Evolutionary conservation across 2,888 invertebrate genomes (phyloP).

Genomic region (Frankliniella intonsa): DNA sequence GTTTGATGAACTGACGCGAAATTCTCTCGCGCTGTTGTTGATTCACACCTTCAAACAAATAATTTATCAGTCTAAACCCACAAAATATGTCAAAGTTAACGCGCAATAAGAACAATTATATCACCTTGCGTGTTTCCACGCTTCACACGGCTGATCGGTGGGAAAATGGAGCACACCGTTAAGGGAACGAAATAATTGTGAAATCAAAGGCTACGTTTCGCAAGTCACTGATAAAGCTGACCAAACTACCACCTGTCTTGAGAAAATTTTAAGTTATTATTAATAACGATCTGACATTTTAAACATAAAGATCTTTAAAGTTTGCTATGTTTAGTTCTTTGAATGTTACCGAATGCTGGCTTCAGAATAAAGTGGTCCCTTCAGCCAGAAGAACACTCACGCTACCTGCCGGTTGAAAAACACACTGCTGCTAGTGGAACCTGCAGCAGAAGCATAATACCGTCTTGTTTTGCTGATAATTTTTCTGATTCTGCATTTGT

Average conservation of each 20-base stretch:
- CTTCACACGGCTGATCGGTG: conserved; percentile 19
- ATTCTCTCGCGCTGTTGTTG: not conserved
- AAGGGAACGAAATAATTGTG: not conserved
- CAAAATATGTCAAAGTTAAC: not conserved
- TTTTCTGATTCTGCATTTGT: not conserved
- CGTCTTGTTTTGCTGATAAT: too few species aligned
- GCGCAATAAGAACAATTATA: not conserved
- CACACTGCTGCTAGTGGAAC: not conserved
- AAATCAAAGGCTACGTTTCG: not conserved
- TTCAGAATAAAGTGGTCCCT: not conserved
- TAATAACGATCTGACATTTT: too few species aligned
- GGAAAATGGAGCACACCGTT: conserved; percentile 2
- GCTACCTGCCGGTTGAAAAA: not conserved
- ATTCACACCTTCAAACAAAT: not conserved
- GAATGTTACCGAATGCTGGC: not conserved
- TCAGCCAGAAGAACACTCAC: not conserved
- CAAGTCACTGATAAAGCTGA: too few species aligned
- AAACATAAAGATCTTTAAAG: too few species aligned
- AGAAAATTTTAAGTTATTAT: too few species aligned
- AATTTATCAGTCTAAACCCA: not conserved
- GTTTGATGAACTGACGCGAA: not conserved
- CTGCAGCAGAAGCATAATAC: not conserved
- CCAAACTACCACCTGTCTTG: too few species aligned
- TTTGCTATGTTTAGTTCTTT: not conserved
- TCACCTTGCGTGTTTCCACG: conserved; percentile 17